Conservation (phyloP, 2,113 vertebrate genomes). For the Campylomormyrus tamandua region DNA sequence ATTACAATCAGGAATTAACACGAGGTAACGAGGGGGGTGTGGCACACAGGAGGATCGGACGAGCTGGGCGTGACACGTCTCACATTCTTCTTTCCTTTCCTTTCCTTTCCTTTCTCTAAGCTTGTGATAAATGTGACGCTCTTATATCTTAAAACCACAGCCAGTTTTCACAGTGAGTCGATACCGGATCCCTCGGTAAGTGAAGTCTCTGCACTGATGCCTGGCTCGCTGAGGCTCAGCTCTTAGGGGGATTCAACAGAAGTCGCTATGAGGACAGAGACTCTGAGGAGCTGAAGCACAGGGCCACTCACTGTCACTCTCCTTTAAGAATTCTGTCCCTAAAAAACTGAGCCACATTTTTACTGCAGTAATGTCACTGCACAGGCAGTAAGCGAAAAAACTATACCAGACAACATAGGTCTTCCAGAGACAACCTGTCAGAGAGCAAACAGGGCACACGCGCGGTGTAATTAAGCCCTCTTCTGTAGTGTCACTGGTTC, state of each 20-base stretch:
- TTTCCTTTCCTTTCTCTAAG: not conserved
- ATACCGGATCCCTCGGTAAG: not conserved
- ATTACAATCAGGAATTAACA: no score
- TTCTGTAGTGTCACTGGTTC: not conserved
- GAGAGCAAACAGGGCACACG: not conserved
- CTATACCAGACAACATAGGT: not conserved
- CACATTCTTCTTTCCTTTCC: not conserved
- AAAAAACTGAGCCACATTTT: not conserved
- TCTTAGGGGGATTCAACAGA: not conserved
- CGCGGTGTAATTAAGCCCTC: not conserved
- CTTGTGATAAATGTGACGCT: not conserved
- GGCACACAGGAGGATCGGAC: no score
- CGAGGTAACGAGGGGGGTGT: no score
- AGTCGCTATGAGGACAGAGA: not conserved
- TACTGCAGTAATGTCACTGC: not conserved
- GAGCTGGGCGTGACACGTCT: no score
- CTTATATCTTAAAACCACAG: not conserved
- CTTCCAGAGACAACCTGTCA: slow-evolving; percentile 1
- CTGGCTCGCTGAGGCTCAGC: not conserved
- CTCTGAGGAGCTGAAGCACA: not conserved
- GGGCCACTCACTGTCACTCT: not conserved
- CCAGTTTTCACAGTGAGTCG: not conserved
- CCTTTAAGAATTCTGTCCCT: not conserved
- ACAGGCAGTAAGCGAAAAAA: not conserved
- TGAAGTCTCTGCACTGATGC: not conserved